Percentiles rank a stretch among this genome's conserved stretches.
Conservation (phyloP, 2,888 invertebrate species). For the Hoplodrina blanda region DNA sequence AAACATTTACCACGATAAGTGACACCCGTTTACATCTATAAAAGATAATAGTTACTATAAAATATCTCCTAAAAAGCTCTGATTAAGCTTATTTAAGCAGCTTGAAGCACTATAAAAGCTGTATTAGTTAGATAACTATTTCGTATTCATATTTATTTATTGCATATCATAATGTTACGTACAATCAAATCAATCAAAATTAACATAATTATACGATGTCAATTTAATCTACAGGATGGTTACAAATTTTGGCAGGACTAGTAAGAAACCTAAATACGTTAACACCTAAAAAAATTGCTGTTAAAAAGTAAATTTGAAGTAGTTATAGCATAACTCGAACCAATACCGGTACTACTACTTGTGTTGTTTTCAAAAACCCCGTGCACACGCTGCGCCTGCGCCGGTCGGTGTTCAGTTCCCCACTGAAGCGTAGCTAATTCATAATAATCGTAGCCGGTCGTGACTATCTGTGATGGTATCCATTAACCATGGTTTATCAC, state of each 20-base stretch:
- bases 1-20: constrained; percentile 19
- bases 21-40: constrained; percentile 9
- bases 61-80: neutral
- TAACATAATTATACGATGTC: neutral
- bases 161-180: too few relatives aligned
- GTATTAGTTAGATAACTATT: neutral
- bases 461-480: constrained; percentile 70
- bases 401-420: constrained; percentile 58
- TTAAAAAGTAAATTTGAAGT: constrained; percentile 23
- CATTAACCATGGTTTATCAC: constrained; percentile 52
- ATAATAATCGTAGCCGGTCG: constrained; percentile 78
- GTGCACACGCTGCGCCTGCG: constrained; percentile 43
- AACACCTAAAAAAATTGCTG: neutral
- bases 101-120: neutral
- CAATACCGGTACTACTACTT: constrained; percentile 43
- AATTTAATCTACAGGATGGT: neutral
- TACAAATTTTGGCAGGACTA: neutral
- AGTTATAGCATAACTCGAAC: constrained; percentile 1
- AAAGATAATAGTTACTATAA: neutral
- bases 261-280: neutral
- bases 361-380: constrained; percentile 44
- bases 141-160: too few relatives aligned
- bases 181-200: neutral
- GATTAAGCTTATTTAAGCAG: neutral
- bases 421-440: constrained; percentile 79